Percentiles rank a stretch among this genome's conserved stretches.
Evolutionary conservation across 2,113 vertebrate species (phyloP).

Genomic region (Rhinolophus ferrumequinum): DNA sequence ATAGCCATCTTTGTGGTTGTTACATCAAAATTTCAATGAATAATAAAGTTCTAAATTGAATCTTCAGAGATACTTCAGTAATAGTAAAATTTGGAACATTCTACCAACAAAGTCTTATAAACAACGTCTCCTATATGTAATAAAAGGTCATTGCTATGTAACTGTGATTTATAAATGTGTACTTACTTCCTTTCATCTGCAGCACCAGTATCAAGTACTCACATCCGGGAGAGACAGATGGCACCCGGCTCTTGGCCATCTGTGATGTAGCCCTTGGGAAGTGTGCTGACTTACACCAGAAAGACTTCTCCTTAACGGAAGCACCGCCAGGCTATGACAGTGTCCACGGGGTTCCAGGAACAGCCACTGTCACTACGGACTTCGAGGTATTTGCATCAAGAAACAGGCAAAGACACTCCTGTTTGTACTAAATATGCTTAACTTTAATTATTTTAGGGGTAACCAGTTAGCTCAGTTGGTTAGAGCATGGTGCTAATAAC

Average conservation of each 20-base stretch:
- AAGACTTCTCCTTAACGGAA: conserved; percentile 82
- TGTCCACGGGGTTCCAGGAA: conserved; percentile 85
- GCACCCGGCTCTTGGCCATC: conserved; percentile 87
- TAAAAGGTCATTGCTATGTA: neutral
- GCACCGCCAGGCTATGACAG: conserved; percentile 89
- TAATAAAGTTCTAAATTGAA: conserved; percentile 12
- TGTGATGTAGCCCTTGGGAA: conserved; percentile 91
- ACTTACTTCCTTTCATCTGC: neutral
- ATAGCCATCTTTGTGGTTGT: neutral
- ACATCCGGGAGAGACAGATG: conserved; percentile 83
- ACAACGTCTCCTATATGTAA: neutral
- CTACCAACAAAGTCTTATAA: neutral
- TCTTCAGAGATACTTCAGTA: neutral
- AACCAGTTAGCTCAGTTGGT: no score
- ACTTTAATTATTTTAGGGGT: no score
- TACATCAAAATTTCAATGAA: neutral
- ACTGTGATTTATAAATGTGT: neutral
- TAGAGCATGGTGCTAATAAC: no score
- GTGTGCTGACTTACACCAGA: conserved; percentile 82
- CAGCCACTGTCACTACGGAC: conserved; percentile 76
- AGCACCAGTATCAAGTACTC: conserved; percentile 91
- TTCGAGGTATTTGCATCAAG: conserved; percentile 87
- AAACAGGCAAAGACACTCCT: neutral
- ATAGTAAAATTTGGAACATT: neutral
- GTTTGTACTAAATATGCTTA: conserved; percentile 2